A percentile compares a stretch with the other conserved stretches of the same genome.
Conservation (phyloP, 2,113 vertebrate species). For the Anoplopoma fimbria region DNA sequence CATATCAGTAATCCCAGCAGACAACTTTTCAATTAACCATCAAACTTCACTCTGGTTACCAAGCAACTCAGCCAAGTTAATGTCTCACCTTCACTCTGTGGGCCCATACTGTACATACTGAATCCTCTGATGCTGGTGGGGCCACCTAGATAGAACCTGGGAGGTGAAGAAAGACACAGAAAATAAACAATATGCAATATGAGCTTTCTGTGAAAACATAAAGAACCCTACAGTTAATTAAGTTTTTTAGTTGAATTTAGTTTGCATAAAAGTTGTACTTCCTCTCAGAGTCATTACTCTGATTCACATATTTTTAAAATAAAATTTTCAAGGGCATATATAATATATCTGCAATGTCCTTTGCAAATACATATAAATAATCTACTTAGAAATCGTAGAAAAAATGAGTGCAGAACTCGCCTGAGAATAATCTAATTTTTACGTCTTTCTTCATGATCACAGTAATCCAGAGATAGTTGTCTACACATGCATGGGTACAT, state of each 20-base stretch:
- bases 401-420: neutral
- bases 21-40: conserved; percentile 31
- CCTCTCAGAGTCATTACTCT: neutral
- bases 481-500: neutral
- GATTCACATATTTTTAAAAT: neutral
- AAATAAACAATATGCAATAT: neutral
- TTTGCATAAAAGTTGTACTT: neutral
- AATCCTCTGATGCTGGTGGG: conserved; percentile 98
- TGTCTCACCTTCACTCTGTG: conserved; percentile 94
- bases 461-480: neutral
- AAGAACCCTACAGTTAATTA: neutral
- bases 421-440: neutral
- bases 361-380: neutral
- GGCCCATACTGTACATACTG: conserved; percentile 99
- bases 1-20: conserved; percentile 57
- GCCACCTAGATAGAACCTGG: conserved; percentile 96
- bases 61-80: neutral
- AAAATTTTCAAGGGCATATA: neutral
- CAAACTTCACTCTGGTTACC: neutral
- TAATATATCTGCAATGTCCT: neutral
- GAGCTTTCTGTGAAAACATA: neutral
- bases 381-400: neutral
- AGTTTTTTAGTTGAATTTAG: neutral
- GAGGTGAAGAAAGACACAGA: conserved; percentile 16
- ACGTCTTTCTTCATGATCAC: neutral